Evolutionary conservation across 2,888 invertebrate genomes (phyloP), one percentile per base, ranked within the genome.

Genomic region (Synergus japonicus): DNA sequence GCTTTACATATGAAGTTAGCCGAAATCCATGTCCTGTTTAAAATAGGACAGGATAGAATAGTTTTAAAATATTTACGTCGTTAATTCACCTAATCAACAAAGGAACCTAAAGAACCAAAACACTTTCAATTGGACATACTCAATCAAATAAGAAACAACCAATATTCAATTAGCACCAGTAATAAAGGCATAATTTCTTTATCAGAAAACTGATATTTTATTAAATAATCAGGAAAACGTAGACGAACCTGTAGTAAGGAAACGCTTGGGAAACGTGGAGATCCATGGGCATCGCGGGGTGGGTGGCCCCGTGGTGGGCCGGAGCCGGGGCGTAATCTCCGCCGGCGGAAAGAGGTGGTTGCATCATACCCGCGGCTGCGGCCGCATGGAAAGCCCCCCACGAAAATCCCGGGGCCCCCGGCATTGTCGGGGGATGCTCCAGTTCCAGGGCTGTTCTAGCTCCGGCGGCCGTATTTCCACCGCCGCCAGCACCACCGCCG

Each of bases 231-330:
- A 29, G 41, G 29, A 54, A 58, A 37, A 41, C n/a, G n/a, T 41
- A 43, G 54, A 93, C 95, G 94, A 91, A 97, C 97, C 97, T 96
- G 93, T 97, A 97, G 93, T 97, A 97, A 81, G 97, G 97, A 92
- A 97, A 97, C 88, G 96, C 97, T 92, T 97, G 97, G 76, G 97
- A 96, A 92, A 97, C 97, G 93, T 97, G 97, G 88, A 97, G 94
- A 92, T 97, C 97, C 97, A 97, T 97, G 77, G 97, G 97, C 95
- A 96, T 95, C 79, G 93, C 90, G 90, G 94, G 94, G 37, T 78
- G 78, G 73, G 69, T 60, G 63, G 78, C 73, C 86, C 94, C 95
- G 86, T 94, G 94, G 91, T 94, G 94, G 82, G 94, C 94, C 88
- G 89, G 87, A 80, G 88, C 88, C 76, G 87, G 88, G 78, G 86